These are phyloP conservation scores for Holothuria glaberrima DNA, from an alignment of 35 echinoderm and acorn worm species.

Conservation along the genomic window DNA sequence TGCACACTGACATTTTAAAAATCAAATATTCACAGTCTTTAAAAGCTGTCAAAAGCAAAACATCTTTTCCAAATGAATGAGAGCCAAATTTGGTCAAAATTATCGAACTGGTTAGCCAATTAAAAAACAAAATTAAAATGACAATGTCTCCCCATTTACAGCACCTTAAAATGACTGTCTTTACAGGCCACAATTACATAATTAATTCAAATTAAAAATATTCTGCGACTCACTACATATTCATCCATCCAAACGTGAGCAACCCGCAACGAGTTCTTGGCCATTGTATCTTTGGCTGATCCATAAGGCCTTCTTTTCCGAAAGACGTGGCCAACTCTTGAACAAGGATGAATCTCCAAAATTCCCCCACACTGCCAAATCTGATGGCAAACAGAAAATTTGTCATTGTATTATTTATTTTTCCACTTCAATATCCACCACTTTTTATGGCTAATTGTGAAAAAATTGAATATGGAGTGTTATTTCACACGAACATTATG, in stretches of 20 bases:
- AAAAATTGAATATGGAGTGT: no score
- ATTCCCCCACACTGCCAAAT: slow-evolving; percentile 96
- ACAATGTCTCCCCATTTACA: neutral
- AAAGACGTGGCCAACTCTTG: slow-evolving; percentile 90
- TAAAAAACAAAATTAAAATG: neutral
- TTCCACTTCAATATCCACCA: no score
- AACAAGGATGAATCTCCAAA: slow-evolving; percentile 90
- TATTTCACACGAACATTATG: no score
- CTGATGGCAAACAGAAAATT: slow-evolving; percentile 31
- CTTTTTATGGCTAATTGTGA: no score
- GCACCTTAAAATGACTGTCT: no score
- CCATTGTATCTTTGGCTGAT: slow-evolving; percentile 65
- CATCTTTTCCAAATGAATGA: no score
- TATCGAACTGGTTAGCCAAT: neutral
- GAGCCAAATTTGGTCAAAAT: no score
- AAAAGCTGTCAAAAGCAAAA: no score
- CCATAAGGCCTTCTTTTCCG: slow-evolving; percentile 84
- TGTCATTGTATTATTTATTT: no score
- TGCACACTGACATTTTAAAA: no score
- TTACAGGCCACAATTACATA: no score
- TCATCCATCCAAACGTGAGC: slow-evolving; percentile 97
- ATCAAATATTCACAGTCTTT: no score
- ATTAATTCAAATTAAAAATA: neutral
- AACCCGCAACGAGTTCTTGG: slow-evolving; percentile 72
- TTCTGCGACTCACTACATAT: slow-evolving; percentile 50